Base-by-base conservation (phyloP, 2,888 invertebrate species). In the Apotomis capreana region DNA sequence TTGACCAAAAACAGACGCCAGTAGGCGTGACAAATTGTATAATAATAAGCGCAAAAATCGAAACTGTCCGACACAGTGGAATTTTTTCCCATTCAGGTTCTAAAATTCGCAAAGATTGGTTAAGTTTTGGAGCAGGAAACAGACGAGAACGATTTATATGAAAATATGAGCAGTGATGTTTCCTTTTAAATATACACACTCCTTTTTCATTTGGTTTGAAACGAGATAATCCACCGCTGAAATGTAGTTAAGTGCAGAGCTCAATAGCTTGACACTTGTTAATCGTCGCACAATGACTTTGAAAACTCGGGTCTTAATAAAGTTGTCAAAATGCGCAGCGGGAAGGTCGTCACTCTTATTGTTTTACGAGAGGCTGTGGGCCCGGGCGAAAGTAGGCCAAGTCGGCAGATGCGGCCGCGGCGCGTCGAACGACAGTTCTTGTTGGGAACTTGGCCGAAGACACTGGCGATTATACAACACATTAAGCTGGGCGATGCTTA, bases 301-400 rank as follows among this genome's bases (percentile, higher is more conserved):
- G 15, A 8, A 55, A 55, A 69, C 55, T 61, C 46, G 26, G 26
- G 49, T 3, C 60, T 37, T 65, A 70, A 70, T 65, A 65, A 70
- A 60, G 46, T 55, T 52, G 65, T 60, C 60, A 40, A 65, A 65
- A 70, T 46, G 70, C 65, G 59, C 65, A 70, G 46, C 70, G 15
- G 60, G 54, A 54, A 65, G 60, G 70, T 69, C 62, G 69, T 40
- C 70, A 57, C 51, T 69, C 51, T 49, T 69, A 70, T 70, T 70
- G 70, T 70, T 61, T 69, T 26, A 13, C 36, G 64, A 70, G 65
- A 70, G 70, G 65, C 65, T 40, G 26, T 54, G 59, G 58, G 65
- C 52, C 65, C 60, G 60, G 60, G 40, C 64, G 40, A 60, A 70
- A 70, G 60, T 70, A 70, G 70, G 70, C 46, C 70, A 65, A 70